phyloP scores from a whole-genome alignment of 2,888 invertebrate genomes.

The Limnephilus marmoratus region DNA sequence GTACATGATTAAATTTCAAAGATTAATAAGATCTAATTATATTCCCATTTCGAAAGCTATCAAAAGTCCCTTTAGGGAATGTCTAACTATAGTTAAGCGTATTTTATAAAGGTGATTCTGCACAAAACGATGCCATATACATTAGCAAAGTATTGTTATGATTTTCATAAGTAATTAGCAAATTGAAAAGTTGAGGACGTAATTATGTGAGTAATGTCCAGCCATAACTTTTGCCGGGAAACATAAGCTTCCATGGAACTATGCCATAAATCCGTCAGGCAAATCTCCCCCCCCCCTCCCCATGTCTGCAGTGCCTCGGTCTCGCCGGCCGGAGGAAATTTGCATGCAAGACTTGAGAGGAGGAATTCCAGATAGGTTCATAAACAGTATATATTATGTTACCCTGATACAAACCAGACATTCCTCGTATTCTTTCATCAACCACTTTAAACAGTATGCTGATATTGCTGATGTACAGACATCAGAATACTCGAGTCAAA shows the following conservation, averaged over 20 bases:
- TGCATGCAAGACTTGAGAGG: neutral
- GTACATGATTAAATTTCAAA: too few relatives aligned
- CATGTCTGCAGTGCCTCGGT: neutral
- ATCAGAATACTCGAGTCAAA: too few relatives aligned
- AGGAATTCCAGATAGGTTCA: neutral
- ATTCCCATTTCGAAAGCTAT: too few relatives aligned
- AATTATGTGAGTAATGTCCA: neutral
- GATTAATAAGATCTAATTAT: too few relatives aligned
- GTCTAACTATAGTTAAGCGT: too few relatives aligned
- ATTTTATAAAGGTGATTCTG: neutral
- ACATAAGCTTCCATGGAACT: neutral
- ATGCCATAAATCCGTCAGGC: neutral
- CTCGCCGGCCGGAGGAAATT: neutral
- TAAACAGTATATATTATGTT: neutral
- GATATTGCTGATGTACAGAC: neutral
- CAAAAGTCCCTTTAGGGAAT: too few relatives aligned
- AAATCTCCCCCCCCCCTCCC: neutral
- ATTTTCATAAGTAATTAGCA: neutral
- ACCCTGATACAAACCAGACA: neutral
- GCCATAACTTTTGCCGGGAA: neutral
- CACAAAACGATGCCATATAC: neutral
- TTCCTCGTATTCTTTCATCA: neutral
- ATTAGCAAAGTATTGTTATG: neutral
- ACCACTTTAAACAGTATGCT: neutral
- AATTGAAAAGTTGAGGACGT: neutral